These are phyloP conservation scores for Esox lucius DNA, from an alignment of 2,797 vertebrate genomes.

Conservation along the genomic window DNA sequence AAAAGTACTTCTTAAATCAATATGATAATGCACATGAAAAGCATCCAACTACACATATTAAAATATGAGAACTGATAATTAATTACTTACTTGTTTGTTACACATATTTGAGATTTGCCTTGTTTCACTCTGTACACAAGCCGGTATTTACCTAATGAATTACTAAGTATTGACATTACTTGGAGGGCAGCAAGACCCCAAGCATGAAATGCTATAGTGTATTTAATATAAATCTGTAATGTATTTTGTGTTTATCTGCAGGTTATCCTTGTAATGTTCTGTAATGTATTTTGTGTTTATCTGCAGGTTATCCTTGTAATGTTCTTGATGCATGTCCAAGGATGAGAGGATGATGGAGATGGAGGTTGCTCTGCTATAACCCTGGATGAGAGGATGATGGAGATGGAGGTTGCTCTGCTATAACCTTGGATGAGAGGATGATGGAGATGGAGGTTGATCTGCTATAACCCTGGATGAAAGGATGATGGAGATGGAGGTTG, in stretches of 20 bases:
- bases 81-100: neutral
- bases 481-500: neutral
- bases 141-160: neutral
- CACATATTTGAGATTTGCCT: too few species aligned
- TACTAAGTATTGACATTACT: neutral
- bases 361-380: neutral
- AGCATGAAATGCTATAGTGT: neutral
- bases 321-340: neutral
- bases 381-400: neutral
- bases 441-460: neutral
- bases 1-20: neutral
- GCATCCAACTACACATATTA: neutral
- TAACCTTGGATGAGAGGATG: neutral
- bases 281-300: neutral
- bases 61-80: neutral
- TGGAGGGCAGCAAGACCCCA: neutral
- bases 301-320: neutral
- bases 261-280: neutral
- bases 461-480: too few species aligned
- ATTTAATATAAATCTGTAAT: neutral
- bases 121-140: too few species aligned
- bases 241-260: neutral
- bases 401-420: neutral
- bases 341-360: neutral
- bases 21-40: neutral